phyloP scores from a whole-genome alignment of 64 coral and sea anemone species.

The Actinia tenebrosa region DNA sequence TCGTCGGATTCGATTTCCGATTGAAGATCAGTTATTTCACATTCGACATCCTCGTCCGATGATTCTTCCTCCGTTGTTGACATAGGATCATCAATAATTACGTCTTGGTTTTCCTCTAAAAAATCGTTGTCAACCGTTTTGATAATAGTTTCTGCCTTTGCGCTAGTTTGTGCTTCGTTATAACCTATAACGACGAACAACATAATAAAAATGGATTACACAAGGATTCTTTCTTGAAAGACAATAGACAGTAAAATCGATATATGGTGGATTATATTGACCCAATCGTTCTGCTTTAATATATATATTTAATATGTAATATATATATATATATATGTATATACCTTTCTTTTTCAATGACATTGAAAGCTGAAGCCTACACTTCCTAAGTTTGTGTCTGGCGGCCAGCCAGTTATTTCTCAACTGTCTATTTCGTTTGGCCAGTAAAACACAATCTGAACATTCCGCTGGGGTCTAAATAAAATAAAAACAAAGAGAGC shows the following conservation, averaged over 20 bases:
- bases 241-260: neutral
- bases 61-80: neutral
- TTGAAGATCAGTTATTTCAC: neutral
- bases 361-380: neutral
- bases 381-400: neutral
- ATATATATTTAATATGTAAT: too few species aligned
- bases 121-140: neutral
- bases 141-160: neutral
- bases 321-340: neutral
- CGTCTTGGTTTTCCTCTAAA: neutral
- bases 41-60: neutral
- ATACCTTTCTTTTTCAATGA: neutral
- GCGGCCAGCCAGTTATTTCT: slow-evolving; percentile 2
- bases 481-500: neutral
- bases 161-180: neutral
- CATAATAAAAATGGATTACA: neutral
- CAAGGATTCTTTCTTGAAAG: too few species aligned
- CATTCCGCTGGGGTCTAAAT: neutral
- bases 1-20: neutral
- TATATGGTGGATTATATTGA: neutral
- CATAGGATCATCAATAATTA: neutral
- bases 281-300: neutral
- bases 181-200: neutral
- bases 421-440: slow-evolving; percentile 6
- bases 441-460: neutral